Evolutionary conservation across 2,888 invertebrate genomes (phyloP).

Genomic region (Halocaridina rubra): DNA sequence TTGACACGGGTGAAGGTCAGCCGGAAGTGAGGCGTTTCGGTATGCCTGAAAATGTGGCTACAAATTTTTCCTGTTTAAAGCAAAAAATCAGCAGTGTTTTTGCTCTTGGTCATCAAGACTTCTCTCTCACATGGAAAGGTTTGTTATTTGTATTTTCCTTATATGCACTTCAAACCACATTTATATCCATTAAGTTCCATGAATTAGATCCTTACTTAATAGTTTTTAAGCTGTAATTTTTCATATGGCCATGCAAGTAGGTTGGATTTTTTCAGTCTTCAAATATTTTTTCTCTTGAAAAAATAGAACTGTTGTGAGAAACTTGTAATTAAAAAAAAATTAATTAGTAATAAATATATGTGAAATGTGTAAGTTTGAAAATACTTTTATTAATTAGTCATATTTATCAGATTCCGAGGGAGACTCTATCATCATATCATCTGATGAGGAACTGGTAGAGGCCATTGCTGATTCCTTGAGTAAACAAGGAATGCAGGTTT

Average conservation of each 20-base stretch:
- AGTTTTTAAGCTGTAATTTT: no score
- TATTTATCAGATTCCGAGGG: slow-evolving; percentile 52
- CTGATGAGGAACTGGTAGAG: slow-evolving; percentile 61
- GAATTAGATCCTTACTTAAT: no score
- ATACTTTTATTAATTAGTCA: background rate
- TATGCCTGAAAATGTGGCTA: slow-evolving; percentile 49
- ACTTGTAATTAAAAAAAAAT: background rate
- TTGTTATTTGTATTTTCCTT: no score
- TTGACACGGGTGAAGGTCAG: slow-evolving; percentile 35
- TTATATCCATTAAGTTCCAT: no score
- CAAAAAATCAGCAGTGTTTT: slow-evolving; percentile 50
- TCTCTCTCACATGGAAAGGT: slow-evolving; percentile 52
- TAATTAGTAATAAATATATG: background rate
- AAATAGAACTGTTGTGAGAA: background rate
- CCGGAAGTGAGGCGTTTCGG: slow-evolving; percentile 58
- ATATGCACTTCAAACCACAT: no score
- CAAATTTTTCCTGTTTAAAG: slow-evolving; percentile 51
- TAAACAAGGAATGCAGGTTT: slow-evolving; percentile 30
- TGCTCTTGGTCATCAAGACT: slow-evolving; percentile 28
- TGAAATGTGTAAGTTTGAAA: background rate
- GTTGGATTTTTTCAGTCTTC: no score
- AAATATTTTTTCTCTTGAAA: no score
- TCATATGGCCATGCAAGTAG: no score
- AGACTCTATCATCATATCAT: slow-evolving; percentile 48
- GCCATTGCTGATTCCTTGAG: slow-evolving; percentile 50